These are phyloP conservation scores for Hermodice carunculata DNA, from an alignment of 2,888 invertebrate genomes.

Conservation along the genomic window DNA sequence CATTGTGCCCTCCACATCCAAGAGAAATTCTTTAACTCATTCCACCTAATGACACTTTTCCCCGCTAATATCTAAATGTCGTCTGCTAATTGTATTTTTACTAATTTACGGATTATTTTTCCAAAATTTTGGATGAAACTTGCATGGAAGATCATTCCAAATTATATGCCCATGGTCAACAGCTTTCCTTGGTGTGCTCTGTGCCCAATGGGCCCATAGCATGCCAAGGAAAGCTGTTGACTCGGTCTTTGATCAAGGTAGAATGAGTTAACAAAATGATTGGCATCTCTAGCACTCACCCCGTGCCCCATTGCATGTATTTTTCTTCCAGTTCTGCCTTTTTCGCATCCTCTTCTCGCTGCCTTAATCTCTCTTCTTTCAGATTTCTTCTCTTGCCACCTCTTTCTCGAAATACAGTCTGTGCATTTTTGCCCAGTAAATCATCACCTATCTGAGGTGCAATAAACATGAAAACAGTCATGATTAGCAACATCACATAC, in stretches of 20 bases:
- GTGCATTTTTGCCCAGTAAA: conserved; percentile 80
- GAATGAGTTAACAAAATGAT: background rate
- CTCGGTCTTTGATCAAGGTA: background rate
- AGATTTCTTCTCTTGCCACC: conserved; percentile 78
- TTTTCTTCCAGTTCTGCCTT: conserved; percentile 40
- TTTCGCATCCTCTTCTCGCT: conserved; percentile 69
- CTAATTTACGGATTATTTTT: too few species aligned
- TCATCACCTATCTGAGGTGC: conserved; percentile 77
- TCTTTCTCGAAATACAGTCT: conserved; percentile 79
- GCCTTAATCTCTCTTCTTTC: conserved; percentile 77
- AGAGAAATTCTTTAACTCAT: too few species aligned
- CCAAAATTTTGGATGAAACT: too few species aligned
- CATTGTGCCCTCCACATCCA: too few species aligned
- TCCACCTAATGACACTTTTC: too few species aligned
- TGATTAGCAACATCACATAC: background rate
- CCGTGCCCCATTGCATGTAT: conserved; percentile 65
- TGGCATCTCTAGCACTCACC: conserved; percentile 45
- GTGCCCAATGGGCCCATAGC: too few species aligned
- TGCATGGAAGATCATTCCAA: too few species aligned
- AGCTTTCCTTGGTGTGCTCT: too few species aligned
- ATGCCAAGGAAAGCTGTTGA: too few species aligned
- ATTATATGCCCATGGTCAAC: too few species aligned
- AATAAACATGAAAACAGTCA: background rate
- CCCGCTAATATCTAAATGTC: too few species aligned
- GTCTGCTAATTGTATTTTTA: too few species aligned